A percentile compares a stretch with the other conserved stretches of the same genome.
Evolutionary conservation across 2,113 vertebrate species (phyloP).

Genomic region (Dasyornis broadbenti): DNA sequence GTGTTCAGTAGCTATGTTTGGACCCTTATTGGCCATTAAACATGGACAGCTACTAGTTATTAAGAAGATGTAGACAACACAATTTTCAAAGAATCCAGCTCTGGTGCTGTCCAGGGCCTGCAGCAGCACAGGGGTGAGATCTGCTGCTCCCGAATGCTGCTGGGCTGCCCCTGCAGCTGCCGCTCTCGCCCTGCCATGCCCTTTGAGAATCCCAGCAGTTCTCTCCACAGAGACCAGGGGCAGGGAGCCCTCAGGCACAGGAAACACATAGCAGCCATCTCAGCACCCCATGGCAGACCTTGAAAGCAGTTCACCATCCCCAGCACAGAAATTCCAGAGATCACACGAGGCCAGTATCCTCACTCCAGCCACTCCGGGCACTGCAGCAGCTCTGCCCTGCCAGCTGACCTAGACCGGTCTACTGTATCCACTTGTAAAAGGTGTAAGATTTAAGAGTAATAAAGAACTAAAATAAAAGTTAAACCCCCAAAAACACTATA

Average conservation of each 20-base stretch:
- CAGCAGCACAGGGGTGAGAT: background rate
- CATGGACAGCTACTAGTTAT: background rate
- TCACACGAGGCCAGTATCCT: background rate
- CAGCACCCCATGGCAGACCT: background rate
- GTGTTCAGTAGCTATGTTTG: background rate
- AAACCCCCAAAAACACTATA: background rate
- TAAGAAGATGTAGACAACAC: background rate
- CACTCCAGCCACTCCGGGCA: no score
- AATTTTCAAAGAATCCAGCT: background rate
- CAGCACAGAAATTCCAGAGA: background rate
- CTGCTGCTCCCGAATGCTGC: background rate
- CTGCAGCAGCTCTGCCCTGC: background rate
- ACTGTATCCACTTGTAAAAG: background rate
- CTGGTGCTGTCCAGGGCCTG: background rate
- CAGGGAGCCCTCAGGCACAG: background rate
- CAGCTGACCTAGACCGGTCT: background rate
- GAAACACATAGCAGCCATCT: background rate
- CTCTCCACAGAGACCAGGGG: background rate
- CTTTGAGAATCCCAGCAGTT: background rate
- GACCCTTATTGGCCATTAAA: background rate
- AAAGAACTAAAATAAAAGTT: background rate
- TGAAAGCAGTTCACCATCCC: background rate
- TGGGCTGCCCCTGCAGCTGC: background rate
- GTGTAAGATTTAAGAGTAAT: background rate
- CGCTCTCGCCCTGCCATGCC: background rate